Evolutionary conservation across 2,888 invertebrate species (phyloP), one percentile per base, ranked within the genome.

Genomic region (Aleiodes leptofemur): DNA sequence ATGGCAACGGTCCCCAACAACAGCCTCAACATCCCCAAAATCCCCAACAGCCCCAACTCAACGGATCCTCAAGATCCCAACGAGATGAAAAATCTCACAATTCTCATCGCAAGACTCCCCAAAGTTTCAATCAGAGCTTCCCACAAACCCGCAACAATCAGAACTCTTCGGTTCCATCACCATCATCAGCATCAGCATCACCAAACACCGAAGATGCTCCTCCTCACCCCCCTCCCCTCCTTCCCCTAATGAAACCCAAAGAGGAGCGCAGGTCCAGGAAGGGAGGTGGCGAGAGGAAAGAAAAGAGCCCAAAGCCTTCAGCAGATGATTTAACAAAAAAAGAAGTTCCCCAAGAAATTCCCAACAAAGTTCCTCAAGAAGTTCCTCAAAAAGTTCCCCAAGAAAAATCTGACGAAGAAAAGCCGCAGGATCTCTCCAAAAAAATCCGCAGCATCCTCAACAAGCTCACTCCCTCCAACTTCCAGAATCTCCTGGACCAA

Each of bases 391-490:
- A 23, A 23, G 23, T 23, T 23, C 23, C 23, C 23, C 23, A 23
- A 53, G 5, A 53, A 51, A 51, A 14, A 29, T 16, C 31, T 8
- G 23, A 51, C 7, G 53, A 59, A 48, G 61, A 69, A 7, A 43
- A 38, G 3, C 38, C 14, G 7, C 38, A 43, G 23, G 23, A 13
- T 4, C 48, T 70, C 4, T 59, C 38, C 14, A 55, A 50, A 4
- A 64, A 64, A 31, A 48, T 70, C 11, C 29, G 48, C 8, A 70
- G 70, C 13, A 51, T 70, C 2, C 13, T 70, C 3, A 74, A 70
- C 8, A 48, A 70, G 48, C 7, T 74, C 16, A 74, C 74, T 7
- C 38, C 64, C 11, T 53, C 64, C 4, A 70, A 70, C 8, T 74
- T 74, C 14, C 64, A 74, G 4, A 55, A 31, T 43, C 23, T 74